Evolutionary conservation across 2,113 vertebrate species (phyloP).

Genomic region (Indicator indicator): DNA sequence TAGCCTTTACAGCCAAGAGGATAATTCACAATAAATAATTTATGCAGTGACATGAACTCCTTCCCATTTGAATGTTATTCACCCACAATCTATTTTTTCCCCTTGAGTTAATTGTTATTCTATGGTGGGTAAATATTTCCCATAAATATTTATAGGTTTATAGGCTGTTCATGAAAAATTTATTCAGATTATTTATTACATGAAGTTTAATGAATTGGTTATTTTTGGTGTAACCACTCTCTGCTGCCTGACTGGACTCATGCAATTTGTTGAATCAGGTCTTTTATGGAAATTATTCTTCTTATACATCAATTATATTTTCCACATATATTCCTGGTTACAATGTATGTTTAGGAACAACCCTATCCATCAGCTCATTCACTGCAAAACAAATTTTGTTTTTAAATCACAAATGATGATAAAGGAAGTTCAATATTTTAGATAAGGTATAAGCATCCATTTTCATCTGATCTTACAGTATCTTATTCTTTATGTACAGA

Average conservation of each 20-base stretch:
- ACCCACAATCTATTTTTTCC: neutral
- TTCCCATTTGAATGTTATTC: constrained; percentile 15
- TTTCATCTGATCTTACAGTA: neutral
- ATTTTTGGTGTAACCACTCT: neutral
- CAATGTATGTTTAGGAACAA: neutral
- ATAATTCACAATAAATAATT: constrained; percentile 41
- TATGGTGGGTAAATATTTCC: constrained; percentile 7
- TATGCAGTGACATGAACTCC: neutral
- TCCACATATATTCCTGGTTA: neutral
- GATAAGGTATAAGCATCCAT: neutral
- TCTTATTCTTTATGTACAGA: neutral
- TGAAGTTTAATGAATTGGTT: neutral
- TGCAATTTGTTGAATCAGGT: neutral
- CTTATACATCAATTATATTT: neutral
- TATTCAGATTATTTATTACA: constrained; percentile 23
- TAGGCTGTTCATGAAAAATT: neutral
- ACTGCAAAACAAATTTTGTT: neutral
- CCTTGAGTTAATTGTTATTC: constrained; percentile 10
- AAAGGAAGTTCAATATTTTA: neutral
- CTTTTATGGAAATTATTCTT: constrained; percentile 4
- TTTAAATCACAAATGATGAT: constrained; percentile 5
- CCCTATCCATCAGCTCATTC: neutral
- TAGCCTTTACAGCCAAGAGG: neutral
- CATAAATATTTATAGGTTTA: constrained; percentile 53
- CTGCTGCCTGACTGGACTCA: neutral